Base-by-base conservation (phyloP, 1,140 invertebrate species). In the Cotesia chilonis region DNA sequence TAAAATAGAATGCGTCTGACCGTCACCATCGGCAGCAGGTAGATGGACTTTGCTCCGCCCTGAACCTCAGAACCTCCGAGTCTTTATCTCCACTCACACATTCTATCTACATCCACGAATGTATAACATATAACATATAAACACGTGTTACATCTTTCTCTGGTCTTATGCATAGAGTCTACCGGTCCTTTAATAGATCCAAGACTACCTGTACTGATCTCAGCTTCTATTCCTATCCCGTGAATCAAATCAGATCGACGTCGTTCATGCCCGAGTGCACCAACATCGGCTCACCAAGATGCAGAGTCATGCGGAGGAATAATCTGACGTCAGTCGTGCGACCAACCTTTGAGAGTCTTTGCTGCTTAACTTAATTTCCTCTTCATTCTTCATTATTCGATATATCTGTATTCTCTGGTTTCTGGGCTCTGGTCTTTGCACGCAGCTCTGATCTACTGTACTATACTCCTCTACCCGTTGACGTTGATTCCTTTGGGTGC, bases 1-100 rank as follows among this genome's bases (percentile, higher is more conserved):
- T 86, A 84, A 85, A 85, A 84, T 85, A 86, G 85, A 86, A 86
- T 84, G 81, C 81, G 80, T 75, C 69, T 82, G 68, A n/a, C 79
- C 78, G 77, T 74, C 75, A 77, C 66, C 76, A 76, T 79, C 78
- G 76, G 74, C 71, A 75, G 70, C 83, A 86, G 84, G 84, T 84
- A 84, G 83, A 86, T 83, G 82, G 82, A 85, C 81, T 78, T 76
- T 77, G 79, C 81, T 83, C 82, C 79, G 74, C 74, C 73, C 74
- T 70, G 64, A 75, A 72, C 73, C 74, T 70, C 55, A 75, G 69
- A 75, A 75, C 66, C 61, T 75, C 64, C 28, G 37, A 37, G 35
- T 9, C 37, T 5, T 57, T 57, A n/a, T 57, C 4, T 57, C 7
- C n/a, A 35, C 10, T n/a, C 20, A 65, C 35, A 20, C 35, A 4